phyloP scores from a whole-genome alignment of 2,888 invertebrate species.

The Entomobrya multifasciata region DNA sequence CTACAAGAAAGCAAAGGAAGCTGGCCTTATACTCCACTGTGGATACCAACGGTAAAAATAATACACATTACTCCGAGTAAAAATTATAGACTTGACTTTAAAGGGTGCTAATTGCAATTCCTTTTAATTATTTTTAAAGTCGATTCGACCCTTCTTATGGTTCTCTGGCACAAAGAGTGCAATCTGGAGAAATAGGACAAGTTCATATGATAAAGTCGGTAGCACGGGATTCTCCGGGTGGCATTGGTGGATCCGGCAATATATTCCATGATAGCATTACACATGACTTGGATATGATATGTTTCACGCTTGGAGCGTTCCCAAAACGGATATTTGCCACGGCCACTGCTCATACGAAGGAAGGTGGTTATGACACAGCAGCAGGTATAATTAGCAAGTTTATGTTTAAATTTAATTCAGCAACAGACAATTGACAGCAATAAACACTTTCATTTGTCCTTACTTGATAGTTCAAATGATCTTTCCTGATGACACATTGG shows the following conservation, averaged over 20 bases:
- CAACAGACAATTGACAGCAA: too few species aligned
- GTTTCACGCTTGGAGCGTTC: slow-evolving; percentile 85
- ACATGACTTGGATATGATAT: slow-evolving; percentile 86
- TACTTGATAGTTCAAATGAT: slow-evolving; percentile 83
- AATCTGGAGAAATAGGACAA: slow-evolving; percentile 85
- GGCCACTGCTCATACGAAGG: slow-evolving; percentile 84
- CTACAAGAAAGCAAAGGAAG: slow-evolving; percentile 84
- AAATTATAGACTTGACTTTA: too few species aligned
- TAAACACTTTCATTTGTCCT: too few species aligned
- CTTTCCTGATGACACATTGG: slow-evolving; percentile 86
- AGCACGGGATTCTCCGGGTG: slow-evolving; percentile 86
- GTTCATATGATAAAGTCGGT: slow-evolving; percentile 86
- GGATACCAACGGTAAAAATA: too few species aligned
- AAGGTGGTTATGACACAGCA: slow-evolving; percentile 86
- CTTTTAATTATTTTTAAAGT: slow-evolving; percentile 86
- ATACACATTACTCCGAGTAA: too few species aligned
- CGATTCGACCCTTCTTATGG: slow-evolving; percentile 86
- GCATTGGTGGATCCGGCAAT: too few species aligned
- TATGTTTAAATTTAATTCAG: too few species aligned
- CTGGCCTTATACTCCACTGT: too few species aligned
- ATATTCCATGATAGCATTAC: slow-evolving; percentile 87
- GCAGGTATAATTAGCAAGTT: slow-evolving; percentile 78
- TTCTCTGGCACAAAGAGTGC: slow-evolving; percentile 83
- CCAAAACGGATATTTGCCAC: slow-evolving; percentile 84
- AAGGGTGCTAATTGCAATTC: too few species aligned